phyloP scores from a whole-genome alignment of 2,113 vertebrate genomes.

The Xiphophorus couchianus region DNA sequence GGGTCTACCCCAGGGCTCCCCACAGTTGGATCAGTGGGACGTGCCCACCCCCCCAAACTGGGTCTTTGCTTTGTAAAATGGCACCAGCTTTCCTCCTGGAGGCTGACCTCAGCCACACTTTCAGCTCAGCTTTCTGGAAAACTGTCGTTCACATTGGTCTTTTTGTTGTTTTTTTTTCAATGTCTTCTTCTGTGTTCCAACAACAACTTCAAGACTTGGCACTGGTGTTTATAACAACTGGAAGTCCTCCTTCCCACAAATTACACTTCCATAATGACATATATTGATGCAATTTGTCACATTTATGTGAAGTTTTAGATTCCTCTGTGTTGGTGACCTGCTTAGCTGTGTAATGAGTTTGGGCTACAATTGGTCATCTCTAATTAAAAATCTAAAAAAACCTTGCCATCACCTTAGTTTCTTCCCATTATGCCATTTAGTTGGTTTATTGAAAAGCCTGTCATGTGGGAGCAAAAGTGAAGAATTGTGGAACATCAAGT shows the following conservation, averaged over 20 bases:
- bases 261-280: no score
- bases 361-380: neutral
- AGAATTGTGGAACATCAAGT: no score
- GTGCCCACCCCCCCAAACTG: neutral
- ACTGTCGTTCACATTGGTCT: neutral
- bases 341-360: neutral
- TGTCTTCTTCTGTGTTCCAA: neutral
- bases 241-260: neutral
- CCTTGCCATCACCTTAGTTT: no score
- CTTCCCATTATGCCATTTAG: no score
- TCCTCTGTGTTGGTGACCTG: neutral
- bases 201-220: neutral
- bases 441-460: no score
- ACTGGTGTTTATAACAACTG: neutral
- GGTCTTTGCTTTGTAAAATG: no score
- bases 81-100: no score
- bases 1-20: neutral
- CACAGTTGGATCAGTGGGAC: neutral
- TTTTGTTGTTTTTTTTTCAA: neutral
- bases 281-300: no score
- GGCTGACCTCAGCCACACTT: neutral
- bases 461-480: no score
- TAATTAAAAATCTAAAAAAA: no score
- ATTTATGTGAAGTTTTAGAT: no score
- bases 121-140: neutral